phyloP scores from a whole-genome alignment of 30 jellyfish, hydroid and myxozoan species.

The Cassiopea andromeda region DNA sequence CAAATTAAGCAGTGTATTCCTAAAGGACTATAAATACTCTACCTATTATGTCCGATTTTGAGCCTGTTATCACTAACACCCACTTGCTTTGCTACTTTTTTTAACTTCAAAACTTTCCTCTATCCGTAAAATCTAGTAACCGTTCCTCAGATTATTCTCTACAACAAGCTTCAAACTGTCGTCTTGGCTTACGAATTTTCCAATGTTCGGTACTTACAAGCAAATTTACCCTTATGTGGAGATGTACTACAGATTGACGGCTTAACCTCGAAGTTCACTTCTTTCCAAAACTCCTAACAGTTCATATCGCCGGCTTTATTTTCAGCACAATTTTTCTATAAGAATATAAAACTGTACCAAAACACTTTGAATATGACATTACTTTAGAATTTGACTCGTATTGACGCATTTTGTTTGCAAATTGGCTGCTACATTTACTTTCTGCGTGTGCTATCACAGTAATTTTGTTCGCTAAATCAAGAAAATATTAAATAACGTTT shows the following conservation, averaged over 20 bases:
- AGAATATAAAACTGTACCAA: too few relatives aligned
- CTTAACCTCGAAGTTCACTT: not conserved
- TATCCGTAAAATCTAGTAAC: not conserved
- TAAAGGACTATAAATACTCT: not conserved
- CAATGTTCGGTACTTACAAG: slow-evolving; percentile 1
- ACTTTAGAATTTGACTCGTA: too few relatives aligned
- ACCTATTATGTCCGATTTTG: slow-evolving; percentile 1
- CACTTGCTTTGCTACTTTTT: slow-evolving; percentile 2
- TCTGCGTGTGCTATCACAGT: too few relatives aligned
- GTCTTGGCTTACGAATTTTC: not conserved
- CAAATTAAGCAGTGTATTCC: not conserved
- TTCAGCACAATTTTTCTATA: not conserved
- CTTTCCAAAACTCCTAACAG: not conserved
- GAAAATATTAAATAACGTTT: too few relatives aligned
- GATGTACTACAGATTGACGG: slow-evolving; percentile 1
- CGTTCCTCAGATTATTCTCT: slow-evolving; percentile 30
- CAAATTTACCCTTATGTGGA: not conserved
- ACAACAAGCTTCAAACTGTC: not conserved
- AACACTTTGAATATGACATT: too few relatives aligned
- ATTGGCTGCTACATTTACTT: too few relatives aligned
- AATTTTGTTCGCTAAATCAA: too few relatives aligned
- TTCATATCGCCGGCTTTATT: not conserved
- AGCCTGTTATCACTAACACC: not conserved
- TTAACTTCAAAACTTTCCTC: not conserved
- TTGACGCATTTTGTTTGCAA: too few relatives aligned